Percentiles rank a stretch among this genome's conserved stretches.
These are phyloP conservation scores for Cantharis nigra DNA, from an alignment of 2,888 invertebrate genomes.

Conservation along the genomic window DNA sequence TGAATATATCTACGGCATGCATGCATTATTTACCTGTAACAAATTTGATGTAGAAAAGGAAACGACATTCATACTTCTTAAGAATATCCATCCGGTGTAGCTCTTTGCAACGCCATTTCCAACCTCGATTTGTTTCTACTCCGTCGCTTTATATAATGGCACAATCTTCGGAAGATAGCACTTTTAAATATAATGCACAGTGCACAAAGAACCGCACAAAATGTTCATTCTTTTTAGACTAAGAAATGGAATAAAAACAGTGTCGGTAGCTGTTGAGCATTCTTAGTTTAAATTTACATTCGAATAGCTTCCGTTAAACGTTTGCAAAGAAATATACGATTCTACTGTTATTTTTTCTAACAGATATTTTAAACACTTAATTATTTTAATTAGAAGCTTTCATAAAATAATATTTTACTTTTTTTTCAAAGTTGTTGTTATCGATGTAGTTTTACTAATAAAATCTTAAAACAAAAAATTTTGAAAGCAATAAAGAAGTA, in stretches of 20 bases:
- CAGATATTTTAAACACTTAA: conserved; percentile 11
- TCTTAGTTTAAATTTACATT: conserved; percentile 33
- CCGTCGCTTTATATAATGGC: conserved; percentile 40
- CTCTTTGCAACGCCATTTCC: conserved; percentile 16
- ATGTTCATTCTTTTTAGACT: conserved; percentile 27
- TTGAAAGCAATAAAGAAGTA: conserved; percentile 25
- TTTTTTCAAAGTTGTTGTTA: background rate
- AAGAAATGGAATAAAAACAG: conserved; percentile 34
- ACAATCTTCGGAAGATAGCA: conserved; percentile 37
- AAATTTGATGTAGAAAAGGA: conserved; percentile 11
- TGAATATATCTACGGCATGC: background rate
- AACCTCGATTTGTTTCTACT: conserved; percentile 39
- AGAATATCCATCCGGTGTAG: conserved; percentile 18
- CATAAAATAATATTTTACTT: background rate
- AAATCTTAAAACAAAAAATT: background rate
- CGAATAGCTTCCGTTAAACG: conserved; percentile 36
- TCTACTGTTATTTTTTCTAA: conserved; percentile 9
- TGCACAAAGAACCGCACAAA: conserved; percentile 27
- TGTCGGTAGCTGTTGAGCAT: conserved; percentile 24
- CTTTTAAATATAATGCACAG: conserved; percentile 29
- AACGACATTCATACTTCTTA: conserved; percentile 10
- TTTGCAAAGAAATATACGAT: conserved; percentile 29
- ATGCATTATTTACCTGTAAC: conserved; percentile 12
- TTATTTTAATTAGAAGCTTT: background rate
- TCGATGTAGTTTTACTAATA: background rate